A percentile compares a stretch with the other conserved stretches of the same genome.
Evolutionary conservation across 2,888 invertebrate species (phyloP).

Genomic region (Acanthococcus lagerstroemiae): DNA sequence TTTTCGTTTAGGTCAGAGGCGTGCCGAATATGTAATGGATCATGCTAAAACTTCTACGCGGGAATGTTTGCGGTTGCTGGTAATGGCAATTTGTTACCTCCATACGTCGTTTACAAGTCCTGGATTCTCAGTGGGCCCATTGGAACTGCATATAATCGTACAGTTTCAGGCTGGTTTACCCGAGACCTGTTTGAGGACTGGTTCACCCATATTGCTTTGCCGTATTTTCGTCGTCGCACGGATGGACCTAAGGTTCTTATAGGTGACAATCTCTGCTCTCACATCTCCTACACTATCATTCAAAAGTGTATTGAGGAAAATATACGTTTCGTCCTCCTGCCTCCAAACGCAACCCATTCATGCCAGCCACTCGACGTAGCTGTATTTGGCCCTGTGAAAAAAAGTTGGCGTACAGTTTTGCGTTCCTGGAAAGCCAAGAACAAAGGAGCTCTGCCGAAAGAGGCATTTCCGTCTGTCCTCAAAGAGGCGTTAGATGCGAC

Average conservation of each 20-base stretch:
- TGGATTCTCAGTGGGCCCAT: no score
- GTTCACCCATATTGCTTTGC: no score
- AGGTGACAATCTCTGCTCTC: slow-evolving; percentile 1
- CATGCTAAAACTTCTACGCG: no score
- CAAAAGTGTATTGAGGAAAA: not conserved
- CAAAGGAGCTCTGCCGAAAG: not conserved
- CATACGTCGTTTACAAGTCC: no score
- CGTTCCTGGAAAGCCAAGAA: not conserved
- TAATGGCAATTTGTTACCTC: no score
- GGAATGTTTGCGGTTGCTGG: no score
- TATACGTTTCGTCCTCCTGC: not conserved
- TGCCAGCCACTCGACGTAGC: slow-evolving; percentile 1
- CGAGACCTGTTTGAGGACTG: no score
- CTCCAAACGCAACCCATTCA: slow-evolving; percentile 6
- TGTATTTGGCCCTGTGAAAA: not conserved
- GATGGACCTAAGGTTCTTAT: not conserved
- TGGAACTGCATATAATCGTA: no score
- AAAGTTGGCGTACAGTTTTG: not conserved
- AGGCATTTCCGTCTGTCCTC: not conserved
- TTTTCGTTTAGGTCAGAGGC: no score
- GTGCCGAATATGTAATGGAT: no score
- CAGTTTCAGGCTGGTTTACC: no score
- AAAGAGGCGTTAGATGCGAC: not conserved
- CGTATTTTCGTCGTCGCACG: not conserved
- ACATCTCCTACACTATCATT: not conserved